These are phyloP conservation scores for Chouioia cunea DNA, from an alignment of 2,888 invertebrate species.

Conservation along the genomic window DNA sequence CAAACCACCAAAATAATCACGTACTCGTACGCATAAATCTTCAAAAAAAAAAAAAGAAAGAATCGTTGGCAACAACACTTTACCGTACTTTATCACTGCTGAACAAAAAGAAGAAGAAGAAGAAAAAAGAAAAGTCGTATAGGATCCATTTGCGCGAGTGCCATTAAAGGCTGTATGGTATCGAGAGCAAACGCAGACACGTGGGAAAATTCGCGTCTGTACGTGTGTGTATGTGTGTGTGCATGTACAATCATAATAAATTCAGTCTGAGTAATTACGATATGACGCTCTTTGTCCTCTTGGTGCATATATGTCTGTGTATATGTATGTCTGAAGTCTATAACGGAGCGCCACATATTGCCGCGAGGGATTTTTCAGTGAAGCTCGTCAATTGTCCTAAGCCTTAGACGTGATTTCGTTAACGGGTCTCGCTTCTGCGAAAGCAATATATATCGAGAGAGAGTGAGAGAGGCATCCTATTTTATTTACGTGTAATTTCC, in stretches of 20 bases:
- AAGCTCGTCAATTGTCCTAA: no score
- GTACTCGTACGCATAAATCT: no score
- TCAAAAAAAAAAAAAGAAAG: no score
- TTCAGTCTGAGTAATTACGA: conserved; percentile 45
- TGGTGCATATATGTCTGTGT: not conserved
- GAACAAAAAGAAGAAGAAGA: no score
- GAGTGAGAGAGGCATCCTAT: conserved; percentile 2
- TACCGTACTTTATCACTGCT: no score
- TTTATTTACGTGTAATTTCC: conserved; percentile 30
- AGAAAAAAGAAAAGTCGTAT: no score
- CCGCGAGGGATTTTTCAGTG: no score
- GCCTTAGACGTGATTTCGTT: conserved; percentile 36
- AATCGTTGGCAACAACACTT: no score
- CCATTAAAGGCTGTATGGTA: no score
- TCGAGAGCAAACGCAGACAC: conserved; percentile 7
- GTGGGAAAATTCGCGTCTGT: conserved; percentile 1
- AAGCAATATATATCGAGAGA: not conserved
- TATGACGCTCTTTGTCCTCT: conserved; percentile 34
- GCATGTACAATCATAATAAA: conserved; percentile 44
- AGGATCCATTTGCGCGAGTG: not conserved
- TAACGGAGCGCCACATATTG: no score
- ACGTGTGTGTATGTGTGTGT: no score
- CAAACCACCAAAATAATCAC: no score
- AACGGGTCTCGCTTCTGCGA: conserved; percentile 35
- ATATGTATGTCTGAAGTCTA: not conserved